phyloP scores from a whole-genome alignment of 2,113 vertebrate species.

The Sturnus vulgaris region DNA sequence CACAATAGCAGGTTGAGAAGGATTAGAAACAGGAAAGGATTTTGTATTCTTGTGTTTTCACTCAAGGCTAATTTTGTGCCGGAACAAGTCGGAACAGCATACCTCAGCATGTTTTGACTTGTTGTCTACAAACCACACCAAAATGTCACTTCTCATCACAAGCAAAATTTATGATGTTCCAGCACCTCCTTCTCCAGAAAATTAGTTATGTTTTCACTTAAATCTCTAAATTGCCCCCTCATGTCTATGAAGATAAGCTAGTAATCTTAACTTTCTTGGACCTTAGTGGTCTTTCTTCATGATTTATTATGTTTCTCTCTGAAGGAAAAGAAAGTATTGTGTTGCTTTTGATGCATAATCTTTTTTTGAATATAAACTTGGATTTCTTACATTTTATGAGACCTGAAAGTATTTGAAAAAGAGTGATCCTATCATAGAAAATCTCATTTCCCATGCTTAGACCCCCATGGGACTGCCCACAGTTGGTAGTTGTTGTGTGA shows the following conservation, averaged over 20 bases:
- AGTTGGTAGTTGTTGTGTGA: neutral
- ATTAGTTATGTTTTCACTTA: neutral
- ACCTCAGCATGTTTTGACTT: neutral
- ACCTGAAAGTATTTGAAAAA: neutral
- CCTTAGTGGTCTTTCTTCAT: neutral
- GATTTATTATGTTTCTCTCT: neutral
- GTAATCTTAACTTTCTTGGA: neutral
- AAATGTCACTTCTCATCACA: neutral
- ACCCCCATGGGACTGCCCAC: neutral
- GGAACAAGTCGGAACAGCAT: neutral
- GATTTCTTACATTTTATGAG: neutral
- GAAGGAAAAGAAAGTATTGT: neutral
- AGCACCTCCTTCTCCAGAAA: neutral
- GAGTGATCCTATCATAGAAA: neutral
- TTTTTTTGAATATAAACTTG: neutral
- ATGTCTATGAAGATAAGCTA: neutral
- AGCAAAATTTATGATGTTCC: neutral
- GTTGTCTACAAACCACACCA: neutral
- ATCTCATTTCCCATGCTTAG: neutral
- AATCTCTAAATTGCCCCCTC: neutral
- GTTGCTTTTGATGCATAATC: neutral
- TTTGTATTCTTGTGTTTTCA: conserved; percentile 1
- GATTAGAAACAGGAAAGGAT: neutral
- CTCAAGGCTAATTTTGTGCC: neutral
- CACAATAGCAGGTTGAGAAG: neutral